phyloP scores from a whole-genome alignment of 2,113 vertebrate genomes.

The Neodon shergylaensis region DNA sequence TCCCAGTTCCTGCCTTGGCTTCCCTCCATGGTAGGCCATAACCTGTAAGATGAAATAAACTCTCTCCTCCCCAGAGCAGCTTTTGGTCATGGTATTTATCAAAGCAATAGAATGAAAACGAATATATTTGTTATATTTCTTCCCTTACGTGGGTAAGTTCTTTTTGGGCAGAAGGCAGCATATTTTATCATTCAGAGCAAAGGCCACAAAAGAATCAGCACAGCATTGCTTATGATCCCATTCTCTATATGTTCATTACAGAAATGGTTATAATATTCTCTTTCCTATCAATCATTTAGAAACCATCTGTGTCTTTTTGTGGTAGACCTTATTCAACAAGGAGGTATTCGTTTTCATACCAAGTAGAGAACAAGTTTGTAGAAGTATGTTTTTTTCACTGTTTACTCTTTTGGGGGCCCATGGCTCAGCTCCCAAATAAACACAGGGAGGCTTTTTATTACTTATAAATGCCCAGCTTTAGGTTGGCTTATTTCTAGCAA shows the following conservation, averaged over 20 bases:
- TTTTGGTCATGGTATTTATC: background rate
- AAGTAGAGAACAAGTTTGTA: background rate
- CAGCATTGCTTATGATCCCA: background rate
- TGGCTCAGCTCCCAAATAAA: no score
- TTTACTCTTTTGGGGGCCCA: no score
- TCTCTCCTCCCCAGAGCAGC: background rate
- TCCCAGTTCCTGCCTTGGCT: background rate
- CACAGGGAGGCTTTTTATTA: no score
- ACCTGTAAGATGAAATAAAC: background rate
- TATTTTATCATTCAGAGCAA: background rate
- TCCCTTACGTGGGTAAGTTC: background rate
- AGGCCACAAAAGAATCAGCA: background rate
- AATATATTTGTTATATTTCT: background rate
- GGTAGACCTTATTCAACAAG: background rate
- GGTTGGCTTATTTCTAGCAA: no score
- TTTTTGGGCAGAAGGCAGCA: background rate
- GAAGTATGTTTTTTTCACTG: no score
- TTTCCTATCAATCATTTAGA: background rate
- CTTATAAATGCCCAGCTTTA: no score
- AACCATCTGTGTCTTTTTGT: background rate
- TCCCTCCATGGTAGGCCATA: background rate
- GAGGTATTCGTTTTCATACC: background rate
- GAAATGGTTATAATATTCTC: background rate
- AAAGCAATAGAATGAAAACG: background rate
- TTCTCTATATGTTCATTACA: background rate